Percentiles rank a stretch among this genome's conserved stretches.
phyloP scores from a whole-genome alignment of 1,140 invertebrate species.

The Macrostomum lignano region DNA sequence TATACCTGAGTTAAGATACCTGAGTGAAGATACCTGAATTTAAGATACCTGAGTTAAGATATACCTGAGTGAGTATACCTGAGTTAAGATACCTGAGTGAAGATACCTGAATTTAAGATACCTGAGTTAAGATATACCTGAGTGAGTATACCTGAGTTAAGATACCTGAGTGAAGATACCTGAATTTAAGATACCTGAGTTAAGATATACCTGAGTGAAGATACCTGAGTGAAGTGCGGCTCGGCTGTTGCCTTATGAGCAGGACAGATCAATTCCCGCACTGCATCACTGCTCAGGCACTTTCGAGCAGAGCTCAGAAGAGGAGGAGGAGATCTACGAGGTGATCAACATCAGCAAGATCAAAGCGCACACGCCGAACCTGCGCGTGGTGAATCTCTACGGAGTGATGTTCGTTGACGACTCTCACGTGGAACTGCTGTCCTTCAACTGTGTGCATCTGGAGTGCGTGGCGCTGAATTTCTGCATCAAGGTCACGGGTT shows the following conservation, averaged over 20 bases:
- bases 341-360: conserved; percentile 61
- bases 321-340: conserved; percentile 90
- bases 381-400: conserved; percentile 31
- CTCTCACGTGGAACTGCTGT: conserved; percentile 83
- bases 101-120: neutral
- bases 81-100: neutral
- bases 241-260: too few relatives aligned
- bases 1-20: too few relatives aligned
- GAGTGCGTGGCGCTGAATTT: conserved; percentile 85
- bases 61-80: too few relatives aligned
- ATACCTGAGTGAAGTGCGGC: too few relatives aligned
- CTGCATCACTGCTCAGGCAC: conserved; percentile 39
- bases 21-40: too few relatives aligned
- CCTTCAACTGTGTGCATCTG: conserved; percentile 42
- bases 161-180: conserved; percentile 3
- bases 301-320: conserved; percentile 77
- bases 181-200: too few relatives aligned
- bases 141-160: conserved; percentile 4
- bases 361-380: conserved; percentile 54
- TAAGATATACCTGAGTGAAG: too few relatives aligned
- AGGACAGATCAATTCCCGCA: neutral
- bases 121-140: conserved; percentile 3
- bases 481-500: conserved; percentile 78
- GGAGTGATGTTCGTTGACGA: conserved; percentile 94
- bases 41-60: too few relatives aligned